Conservation (phyloP, 2,797 vertebrate species). For the Sylvia borin region DNA sequence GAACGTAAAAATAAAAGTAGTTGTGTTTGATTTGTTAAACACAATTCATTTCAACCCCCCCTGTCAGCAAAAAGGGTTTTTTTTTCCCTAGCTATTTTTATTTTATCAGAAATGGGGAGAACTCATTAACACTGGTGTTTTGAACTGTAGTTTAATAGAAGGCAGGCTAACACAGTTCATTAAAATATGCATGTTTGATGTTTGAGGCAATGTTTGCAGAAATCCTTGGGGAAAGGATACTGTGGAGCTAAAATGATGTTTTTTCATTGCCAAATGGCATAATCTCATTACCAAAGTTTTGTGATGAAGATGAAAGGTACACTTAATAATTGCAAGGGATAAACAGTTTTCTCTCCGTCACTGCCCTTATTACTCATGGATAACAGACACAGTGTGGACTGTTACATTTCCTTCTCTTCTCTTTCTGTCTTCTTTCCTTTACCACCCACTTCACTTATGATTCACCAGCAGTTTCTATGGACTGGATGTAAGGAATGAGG, state of each 20-base stretch:
- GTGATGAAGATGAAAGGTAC: constrained; percentile 40
- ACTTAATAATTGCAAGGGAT: not conserved
- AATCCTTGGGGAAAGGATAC: not conserved
- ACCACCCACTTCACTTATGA: constrained; percentile 7
- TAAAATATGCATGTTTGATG: constrained; percentile 65
- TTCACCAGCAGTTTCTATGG: constrained; percentile 15
- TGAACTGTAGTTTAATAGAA: constrained; percentile 37
- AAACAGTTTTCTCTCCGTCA: not conserved
- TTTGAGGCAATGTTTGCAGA: constrained; percentile 62
- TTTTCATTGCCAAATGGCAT: constrained; percentile 18
- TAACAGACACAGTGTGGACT: not conserved
- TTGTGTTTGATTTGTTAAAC: constrained; percentile 17
- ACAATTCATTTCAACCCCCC: not conserved
- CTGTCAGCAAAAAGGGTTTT: not conserved
- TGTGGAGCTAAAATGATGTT: not conserved
- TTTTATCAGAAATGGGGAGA: constrained; percentile 17
- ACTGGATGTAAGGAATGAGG: constrained; percentile 38
- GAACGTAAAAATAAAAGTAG: not conserved
- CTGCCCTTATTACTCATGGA: not conserved
- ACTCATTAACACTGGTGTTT: constrained; percentile 44
- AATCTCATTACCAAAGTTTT: constrained; percentile 29
- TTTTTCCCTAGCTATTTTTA: constrained; percentile 30
- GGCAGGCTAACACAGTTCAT: constrained; percentile 33
- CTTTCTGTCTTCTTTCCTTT: not conserved
- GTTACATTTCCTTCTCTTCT: not conserved